These are phyloP conservation scores for Phyto melanocephala DNA, from an alignment of 2,888 invertebrate genomes.

Conservation along the genomic window DNA sequence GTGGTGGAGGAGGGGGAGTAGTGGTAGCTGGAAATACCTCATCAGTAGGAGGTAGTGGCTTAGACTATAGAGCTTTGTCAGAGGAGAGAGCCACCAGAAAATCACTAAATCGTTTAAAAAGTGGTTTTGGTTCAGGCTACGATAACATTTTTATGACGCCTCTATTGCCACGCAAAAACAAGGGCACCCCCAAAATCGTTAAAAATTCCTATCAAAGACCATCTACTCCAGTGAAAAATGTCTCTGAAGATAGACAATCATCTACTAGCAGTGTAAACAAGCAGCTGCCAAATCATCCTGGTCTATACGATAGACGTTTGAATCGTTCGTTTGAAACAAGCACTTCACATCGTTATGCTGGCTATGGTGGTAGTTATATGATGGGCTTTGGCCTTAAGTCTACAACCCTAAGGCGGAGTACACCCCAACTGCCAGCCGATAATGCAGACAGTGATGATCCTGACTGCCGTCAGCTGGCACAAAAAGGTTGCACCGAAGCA, in stretches of 20 bases:
- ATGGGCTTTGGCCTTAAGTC: constrained; percentile 72
- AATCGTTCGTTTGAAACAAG: constrained; percentile 79
- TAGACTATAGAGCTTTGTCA: constrained; percentile 75
- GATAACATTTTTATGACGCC: constrained; percentile 78
- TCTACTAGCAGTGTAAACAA: constrained; percentile 54
- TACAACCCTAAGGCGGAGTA: constrained; percentile 76
- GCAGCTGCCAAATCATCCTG: constrained; percentile 71
- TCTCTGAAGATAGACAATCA: constrained; percentile 68
- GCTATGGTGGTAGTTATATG: constrained; percentile 73
- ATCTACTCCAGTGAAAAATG: constrained; percentile 66
- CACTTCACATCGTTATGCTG: constrained; percentile 73
- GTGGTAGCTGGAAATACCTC: not conserved
- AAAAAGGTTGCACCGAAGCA: constrained; percentile 64
- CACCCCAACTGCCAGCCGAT: constrained; percentile 75
- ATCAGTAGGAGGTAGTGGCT: constrained; percentile 40
- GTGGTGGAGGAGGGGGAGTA: constrained; percentile 22
- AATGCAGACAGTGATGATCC: constrained; percentile 60
- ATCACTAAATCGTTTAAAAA: constrained; percentile 76
- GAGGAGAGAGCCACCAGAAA: constrained; percentile 77
- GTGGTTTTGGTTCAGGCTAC: constrained; percentile 78
- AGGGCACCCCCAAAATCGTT: constrained; percentile 72
- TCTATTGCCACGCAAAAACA: constrained; percentile 76
- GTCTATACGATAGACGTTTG: constrained; percentile 77
- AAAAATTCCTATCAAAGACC: constrained; percentile 63
- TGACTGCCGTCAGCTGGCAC: constrained; percentile 47